These are phyloP conservation scores for Drosophila obscura DNA, from an alignment of 1,140 invertebrate genomes.

Conservation along the genomic window DNA sequence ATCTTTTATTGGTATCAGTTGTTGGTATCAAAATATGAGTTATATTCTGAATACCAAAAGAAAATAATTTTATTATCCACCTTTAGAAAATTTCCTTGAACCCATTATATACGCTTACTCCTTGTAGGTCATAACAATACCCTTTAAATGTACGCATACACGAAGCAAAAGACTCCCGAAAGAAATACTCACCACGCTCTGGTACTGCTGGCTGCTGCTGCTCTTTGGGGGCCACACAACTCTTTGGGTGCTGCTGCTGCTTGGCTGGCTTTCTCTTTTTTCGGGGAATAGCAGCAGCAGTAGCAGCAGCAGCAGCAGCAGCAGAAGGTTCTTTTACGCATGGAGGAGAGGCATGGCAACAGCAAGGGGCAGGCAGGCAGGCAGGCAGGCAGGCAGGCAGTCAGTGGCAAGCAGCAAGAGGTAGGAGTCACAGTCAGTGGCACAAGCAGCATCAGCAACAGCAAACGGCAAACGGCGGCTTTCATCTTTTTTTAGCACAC, in stretches of 20 bases:
- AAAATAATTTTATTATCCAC: too few relatives aligned
- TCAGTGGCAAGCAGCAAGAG: conserved; percentile 11
- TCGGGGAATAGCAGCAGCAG: conserved; percentile 18
- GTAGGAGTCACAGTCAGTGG: conserved; percentile 10
- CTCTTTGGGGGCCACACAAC: background rate
- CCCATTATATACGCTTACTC: background rate
- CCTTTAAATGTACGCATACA: conserved; percentile 21
- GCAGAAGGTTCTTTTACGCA: conserved; percentile 31
- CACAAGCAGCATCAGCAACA: conserved; percentile 21
- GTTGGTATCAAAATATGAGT: too few relatives aligned
- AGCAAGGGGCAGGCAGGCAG: conserved; percentile 6
- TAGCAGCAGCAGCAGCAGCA: background rate
- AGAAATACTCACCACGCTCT: conserved; percentile 68
- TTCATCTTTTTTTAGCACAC: conserved; percentile 71
- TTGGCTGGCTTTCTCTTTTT: conserved; percentile 44
- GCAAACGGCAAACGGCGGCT: conserved; percentile 59
- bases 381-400: background rate
- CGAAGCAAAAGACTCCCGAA: background rate
- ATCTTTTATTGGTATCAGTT: background rate
- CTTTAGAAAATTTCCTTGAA: background rate
- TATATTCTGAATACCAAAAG: too few relatives aligned
- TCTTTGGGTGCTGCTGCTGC: conserved; percentile 23
- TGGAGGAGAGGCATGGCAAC: conserved; percentile 61
- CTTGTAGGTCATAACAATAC: conserved; percentile 42
- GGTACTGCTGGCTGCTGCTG: conserved; percentile 68